Base-by-base conservation (phyloP, 1,140 invertebrate genomes). In the Teleopsis dalmanni region DNA sequence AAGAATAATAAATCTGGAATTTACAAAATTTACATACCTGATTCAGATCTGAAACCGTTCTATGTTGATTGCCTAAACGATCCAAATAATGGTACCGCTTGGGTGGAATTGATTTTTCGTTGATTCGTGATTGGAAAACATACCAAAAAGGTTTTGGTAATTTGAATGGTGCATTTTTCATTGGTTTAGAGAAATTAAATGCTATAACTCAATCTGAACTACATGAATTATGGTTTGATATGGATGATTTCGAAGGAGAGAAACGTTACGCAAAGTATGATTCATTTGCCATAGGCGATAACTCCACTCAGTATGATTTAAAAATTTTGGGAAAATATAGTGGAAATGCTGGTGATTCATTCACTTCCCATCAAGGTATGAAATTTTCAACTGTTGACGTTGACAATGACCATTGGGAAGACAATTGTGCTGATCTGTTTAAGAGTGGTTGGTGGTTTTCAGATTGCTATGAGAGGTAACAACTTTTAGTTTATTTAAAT, bases 371-470 rank as follows among this genome's bases (percentile, higher is more conserved):
- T 56, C 77, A 81, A 38, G 77, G 78, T 0, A 79, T 80, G 61
- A 78, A 78, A 58, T 87, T 86, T 67, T 83, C 81, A 18, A 84
- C 84, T 0, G 70, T 72, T 10, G 85, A 87, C 53, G 57, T 72
- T 13, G 84, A 87, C 59, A 81, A 85, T 56, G 85, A 87, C 55
- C 73, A 74, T 4, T 75, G 73, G 33, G 79, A 81, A 26, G 78
- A 80, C 2, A 78, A 81, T 40, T 88, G 84, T 65, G 82, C 83
- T 0, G 59, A 75, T 31, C 72, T 78, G 46, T 80, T 81, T 35
- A 72, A 71, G 23, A 78, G 77, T 14, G 80, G 76, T 4, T 81
- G 79, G 75, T 83, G 81, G 81, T 82, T 31, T 29, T 31, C 29
- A 18, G 29, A 45, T 14, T 45, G 42, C 13, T 34, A 27, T 19